phyloP scores from a whole-genome alignment of 2,113 vertebrate species.

The Macaca nemestrina region DNA sequence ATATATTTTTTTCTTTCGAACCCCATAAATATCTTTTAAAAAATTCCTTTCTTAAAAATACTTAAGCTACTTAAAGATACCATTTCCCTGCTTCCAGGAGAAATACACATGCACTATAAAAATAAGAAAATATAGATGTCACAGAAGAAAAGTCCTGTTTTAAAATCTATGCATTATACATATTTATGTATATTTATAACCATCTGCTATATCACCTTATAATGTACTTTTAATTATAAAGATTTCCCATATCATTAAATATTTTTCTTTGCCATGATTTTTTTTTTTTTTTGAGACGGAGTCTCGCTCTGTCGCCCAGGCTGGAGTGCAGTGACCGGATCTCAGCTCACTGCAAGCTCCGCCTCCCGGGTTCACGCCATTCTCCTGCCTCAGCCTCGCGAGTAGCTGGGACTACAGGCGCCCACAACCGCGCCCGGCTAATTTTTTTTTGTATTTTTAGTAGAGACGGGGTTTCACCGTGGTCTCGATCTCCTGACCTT shows the following conservation, averaged over 20 bases:
- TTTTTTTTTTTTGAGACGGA: background rate
- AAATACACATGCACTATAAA: constrained; percentile 6
- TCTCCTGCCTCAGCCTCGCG: no score
- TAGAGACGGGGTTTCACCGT: no score
- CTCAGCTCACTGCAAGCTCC: no score
- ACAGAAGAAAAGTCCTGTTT: background rate
- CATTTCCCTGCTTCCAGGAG: background rate
- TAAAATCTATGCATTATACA: background rate
- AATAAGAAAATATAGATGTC: background rate
- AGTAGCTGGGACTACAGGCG: no score
- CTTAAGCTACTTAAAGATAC: background rate
- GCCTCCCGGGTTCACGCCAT: no score
- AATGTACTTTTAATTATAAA: background rate
- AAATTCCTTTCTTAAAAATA: background rate
- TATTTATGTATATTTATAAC: background rate
- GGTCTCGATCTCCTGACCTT: no score
- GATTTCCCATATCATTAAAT: background rate
- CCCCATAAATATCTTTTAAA: background rate
- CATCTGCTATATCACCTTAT: background rate
- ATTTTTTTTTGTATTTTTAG: no score
- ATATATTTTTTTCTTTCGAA: background rate
- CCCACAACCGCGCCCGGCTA: no score
- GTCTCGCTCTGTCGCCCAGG: no score
- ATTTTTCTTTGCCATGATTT: background rate
- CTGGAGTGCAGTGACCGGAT: no score